These are phyloP conservation scores for Chitala chitala DNA, from an alignment of 2,113 vertebrate genomes.

Conservation along the genomic window DNA sequence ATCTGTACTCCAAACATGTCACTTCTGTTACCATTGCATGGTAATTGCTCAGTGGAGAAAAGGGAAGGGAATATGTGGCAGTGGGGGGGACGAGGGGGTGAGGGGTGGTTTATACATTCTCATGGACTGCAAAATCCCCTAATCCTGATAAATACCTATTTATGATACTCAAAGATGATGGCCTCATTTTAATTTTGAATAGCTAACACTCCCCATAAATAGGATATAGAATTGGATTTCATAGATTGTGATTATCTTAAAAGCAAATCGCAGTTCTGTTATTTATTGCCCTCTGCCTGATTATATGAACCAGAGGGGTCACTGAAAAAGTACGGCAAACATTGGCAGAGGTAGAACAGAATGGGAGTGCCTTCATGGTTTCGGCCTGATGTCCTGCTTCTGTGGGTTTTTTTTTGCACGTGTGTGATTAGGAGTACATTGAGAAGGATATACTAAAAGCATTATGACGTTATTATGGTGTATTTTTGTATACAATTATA, in stretches of 20 bases:
- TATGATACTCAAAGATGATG: slow-evolving; percentile 84
- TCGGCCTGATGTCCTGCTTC: not conserved
- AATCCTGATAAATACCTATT: slow-evolving; percentile 93
- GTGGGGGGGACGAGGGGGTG: slow-evolving; percentile 71
- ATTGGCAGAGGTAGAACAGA: slow-evolving; percentile 15
- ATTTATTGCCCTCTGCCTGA: slow-evolving; percentile 46
- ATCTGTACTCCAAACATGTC: slow-evolving; percentile 99
- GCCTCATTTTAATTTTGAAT: slow-evolving; percentile 97
- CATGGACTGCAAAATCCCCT: slow-evolving; percentile 83
- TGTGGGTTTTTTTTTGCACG: not conserved
- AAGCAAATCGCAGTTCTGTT: slow-evolving; percentile 73
- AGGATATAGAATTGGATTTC: slow-evolving; percentile 87
- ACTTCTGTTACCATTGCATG: slow-evolving; percentile 97
- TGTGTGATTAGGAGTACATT: not conserved
- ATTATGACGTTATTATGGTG: too few relatives aligned
- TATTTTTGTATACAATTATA: too few relatives aligned
- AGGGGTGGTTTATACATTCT: slow-evolving; percentile 66
- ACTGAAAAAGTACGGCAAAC: slow-evolving; percentile 27
- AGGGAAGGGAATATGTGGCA: too few relatives aligned
- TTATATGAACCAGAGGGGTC: slow-evolving; percentile 36
- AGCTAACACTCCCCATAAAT: slow-evolving; percentile 78
- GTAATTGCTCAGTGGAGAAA: slow-evolving; percentile 76
- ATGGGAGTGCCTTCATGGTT: slow-evolving; percentile 18
- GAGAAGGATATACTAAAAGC: not conserved
- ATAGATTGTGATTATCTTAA: slow-evolving; percentile 87